Percentiles rank a stretch among this genome's conserved stretches.
phyloP scores from a whole-genome alignment of 30 jellyfish, hydroid and myxozoan genomes.

The Pseudorhiza aurosa region DNA sequence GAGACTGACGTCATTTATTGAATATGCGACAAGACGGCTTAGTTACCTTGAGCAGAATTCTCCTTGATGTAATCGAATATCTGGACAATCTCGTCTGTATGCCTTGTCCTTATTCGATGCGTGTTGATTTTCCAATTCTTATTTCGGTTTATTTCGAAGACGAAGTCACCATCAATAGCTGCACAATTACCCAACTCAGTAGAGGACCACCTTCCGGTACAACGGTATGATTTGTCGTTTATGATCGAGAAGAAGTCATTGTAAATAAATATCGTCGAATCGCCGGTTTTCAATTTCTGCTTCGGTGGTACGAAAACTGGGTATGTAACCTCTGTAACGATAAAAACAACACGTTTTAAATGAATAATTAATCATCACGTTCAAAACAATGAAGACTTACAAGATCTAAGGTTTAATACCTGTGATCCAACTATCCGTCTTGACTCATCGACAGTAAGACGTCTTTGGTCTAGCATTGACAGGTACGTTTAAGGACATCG shows the following conservation, averaged over 20 bases:
- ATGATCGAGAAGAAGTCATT: slow-evolving; percentile 70
- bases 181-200: slow-evolving; percentile 65
- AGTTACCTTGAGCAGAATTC: slow-evolving; percentile 24
- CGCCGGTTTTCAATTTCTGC: slow-evolving; percentile 84
- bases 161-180: slow-evolving; percentile 69
- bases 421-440: too few relatives aligned
- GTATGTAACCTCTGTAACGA: slow-evolving; percentile 66
- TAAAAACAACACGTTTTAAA: too few relatives aligned
- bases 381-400: too few relatives aligned
- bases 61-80: slow-evolving; percentile 66
- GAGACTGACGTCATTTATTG: too few relatives aligned
- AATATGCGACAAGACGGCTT: too few relatives aligned
- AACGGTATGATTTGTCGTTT: slow-evolving; percentile 64
- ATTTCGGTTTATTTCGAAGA: slow-evolving; percentile 30
- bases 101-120: slow-evolving; percentile 42
- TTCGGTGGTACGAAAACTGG: slow-evolving; percentile 75
- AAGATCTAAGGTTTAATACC: too few relatives aligned
- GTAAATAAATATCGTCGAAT: slow-evolving; percentile 67
- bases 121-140: slow-evolving; percentile 25
- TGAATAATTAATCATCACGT: too few relatives aligned
- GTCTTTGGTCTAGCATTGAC: too few relatives aligned
- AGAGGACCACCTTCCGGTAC: slow-evolving; percentile 76
- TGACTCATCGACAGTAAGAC: too few relatives aligned
- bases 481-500: too few relatives aligned
- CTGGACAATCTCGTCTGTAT: slow-evolving; percentile 77